Evolutionary conservation across 2,888 invertebrate species (phyloP), one percentile per base, ranked within the genome.

Genomic region (Heliconius erato): DNA sequence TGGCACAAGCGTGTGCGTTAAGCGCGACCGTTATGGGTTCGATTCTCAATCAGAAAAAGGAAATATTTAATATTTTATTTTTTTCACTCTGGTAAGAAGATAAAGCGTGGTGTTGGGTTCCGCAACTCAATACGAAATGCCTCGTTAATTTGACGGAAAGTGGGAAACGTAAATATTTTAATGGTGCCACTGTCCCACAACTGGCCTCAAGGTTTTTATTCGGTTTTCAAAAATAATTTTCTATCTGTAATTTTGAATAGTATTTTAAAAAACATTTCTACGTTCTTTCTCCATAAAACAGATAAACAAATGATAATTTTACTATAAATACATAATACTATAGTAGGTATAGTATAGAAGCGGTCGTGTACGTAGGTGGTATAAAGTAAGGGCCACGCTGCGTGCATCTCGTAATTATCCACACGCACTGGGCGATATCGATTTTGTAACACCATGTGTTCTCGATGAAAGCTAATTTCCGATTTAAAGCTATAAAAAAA

Each of bases 331-430:
- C 19, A 32, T 67, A 67, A 16, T 14, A 26, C 65, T 65, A 28
- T 14, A 28, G 65, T 28, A 14, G 12, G n/a, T 35, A 40, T 14
- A 40, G 71, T 40, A 44, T 44, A 44, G 26, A 2, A 72, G 44
- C 26, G 26, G 14, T 12, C 1, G 67, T 28, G 14, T 67, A 16
- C 14, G 26, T 6, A 26, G 35, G 74, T 26, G 16, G 74, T 35
- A 59, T 44, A 78, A 28, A 65, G 79, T 72, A 77, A 80, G 67
- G 80, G 80, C 59, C 54, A 74, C 19, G 67, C 80, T 65, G 79
- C 84, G 79, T 76, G 84, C 82, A 84, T 85, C 80, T 82, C 44
- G 82, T 84, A 82, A 85, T 85, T 85, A 85, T 79, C 81, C 72
- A 67, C 85, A 85, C 85, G 85, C 85, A 85, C 81, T 77, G 79